phyloP scores from a whole-genome alignment of 2,797 vertebrate genomes.

The Myripristis murdjan region DNA sequence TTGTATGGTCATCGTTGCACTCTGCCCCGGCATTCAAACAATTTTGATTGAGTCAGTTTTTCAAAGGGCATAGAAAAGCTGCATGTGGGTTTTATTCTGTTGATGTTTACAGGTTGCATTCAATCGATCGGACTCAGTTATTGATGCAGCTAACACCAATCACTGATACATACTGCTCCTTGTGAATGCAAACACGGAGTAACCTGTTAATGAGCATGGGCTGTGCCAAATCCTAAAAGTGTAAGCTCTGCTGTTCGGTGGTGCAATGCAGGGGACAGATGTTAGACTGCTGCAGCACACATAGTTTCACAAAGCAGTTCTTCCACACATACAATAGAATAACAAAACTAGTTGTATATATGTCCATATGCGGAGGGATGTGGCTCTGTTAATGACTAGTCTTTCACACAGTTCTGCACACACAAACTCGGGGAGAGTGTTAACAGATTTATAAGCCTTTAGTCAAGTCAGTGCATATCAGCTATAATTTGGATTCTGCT shows the following conservation, averaged over 20 bases:
- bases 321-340: background rate
- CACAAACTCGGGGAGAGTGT: too few species aligned
- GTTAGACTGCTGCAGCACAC: conserved; percentile 21
- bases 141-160: conserved; percentile 11
- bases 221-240: conserved; percentile 40
- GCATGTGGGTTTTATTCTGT: conserved; percentile 6
- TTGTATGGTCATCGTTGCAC: conserved; percentile 23
- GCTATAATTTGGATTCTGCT: too few species aligned
- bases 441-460: too few species aligned
- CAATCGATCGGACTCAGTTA: conserved; percentile 22
- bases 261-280: conserved; percentile 20
- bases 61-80: conserved; percentile 27
- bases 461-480: too few species aligned
- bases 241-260: too few species aligned
- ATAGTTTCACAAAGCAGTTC: background rate
- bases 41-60: conserved; percentile 8
- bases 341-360: background rate
- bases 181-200: conserved; percentile 30
- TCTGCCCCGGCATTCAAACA: background rate
- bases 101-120: conserved; percentile 34
- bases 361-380: conserved; percentile 12
- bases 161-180: conserved; percentile 3
- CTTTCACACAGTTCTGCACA: too few species aligned
- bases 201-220: background rate
- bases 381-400: background rate